Base-by-base conservation (phyloP, 2,888 invertebrate species). In the Machimus atricapillus region DNA sequence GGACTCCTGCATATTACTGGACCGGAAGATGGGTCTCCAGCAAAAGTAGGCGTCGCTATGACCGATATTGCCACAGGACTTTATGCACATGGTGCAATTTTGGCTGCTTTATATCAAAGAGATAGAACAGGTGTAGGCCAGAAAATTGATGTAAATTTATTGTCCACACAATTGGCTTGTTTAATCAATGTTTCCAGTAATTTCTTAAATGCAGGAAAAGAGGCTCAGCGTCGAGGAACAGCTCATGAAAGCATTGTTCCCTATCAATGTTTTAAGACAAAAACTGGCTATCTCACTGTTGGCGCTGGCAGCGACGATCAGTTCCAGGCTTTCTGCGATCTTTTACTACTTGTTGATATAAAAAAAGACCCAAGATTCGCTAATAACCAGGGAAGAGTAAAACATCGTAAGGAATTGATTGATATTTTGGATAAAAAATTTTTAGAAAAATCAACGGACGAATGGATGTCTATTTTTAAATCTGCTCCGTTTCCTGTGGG, bases 21-120 rank as follows among this genome's bases (percentile, higher is more conserved):
- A 0, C 95, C 97, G 79, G 94, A 94, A 89, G 93, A 95, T 90
- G 97, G 98, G 0, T 95, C 95, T 66, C 98, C 99, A 0, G 96
- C 96, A 88, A 98, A 98, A 93, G 95, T 96, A 16, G 99, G 98
- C 14, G 97, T 98, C 0, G 98, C 99, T 0, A 95, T 98, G 90
- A 98, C 98, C 0, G 99, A 99, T 92, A 90, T 99, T n/a, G 96
- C 98, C 0, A 98, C 99, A 0, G 99, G 99, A 0, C 93, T 99
- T 3, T 98, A 97, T 91, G 98, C 98, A 0, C 97, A 98, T 91
- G 98, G 98, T 19, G 98, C 99, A 0, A 98, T 99, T 88, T 94
- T 98, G 93, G 97, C 98, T 0, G 98, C 98, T 0, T 92, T 99
- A 6, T 92, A 97, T 88, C 95, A 97, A 90, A 93, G 97, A 85